Conservation (phyloP, 2,888 invertebrate genomes). For the Sarcophaga carnaria region DNA sequence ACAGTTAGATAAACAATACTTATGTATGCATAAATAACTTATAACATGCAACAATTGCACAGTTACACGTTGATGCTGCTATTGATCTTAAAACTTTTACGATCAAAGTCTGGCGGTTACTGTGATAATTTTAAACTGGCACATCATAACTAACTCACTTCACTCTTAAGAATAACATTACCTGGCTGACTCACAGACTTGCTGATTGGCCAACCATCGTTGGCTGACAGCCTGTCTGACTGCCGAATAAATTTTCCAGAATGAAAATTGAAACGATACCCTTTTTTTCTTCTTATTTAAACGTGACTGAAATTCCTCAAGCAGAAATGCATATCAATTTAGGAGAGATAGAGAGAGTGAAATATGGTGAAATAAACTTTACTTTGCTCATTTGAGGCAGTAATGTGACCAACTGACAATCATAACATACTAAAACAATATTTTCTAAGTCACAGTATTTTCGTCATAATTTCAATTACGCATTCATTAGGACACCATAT, state of each 20-base stretch:
- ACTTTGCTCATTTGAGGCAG: neutral
- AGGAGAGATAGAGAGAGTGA: neutral
- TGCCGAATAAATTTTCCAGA: slow-evolving; percentile 22
- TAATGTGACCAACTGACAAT: slow-evolving; percentile 24
- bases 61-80: neutral
- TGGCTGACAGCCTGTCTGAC: neutral
- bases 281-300: slow-evolving; percentile 24
- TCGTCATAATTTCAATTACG: too few relatives aligned
- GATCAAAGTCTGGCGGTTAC: neutral
- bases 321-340: slow-evolving; percentile 56
- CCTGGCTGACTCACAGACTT: neutral
- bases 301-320: slow-evolving; percentile 64
- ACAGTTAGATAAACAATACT: neutral
- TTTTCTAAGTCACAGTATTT: too few relatives aligned
- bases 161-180: neutral
- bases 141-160: slow-evolving; percentile 17
- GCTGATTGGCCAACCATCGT: neutral
- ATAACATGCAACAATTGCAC: neutral
- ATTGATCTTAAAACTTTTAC: neutral
- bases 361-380: too few relatives aligned
- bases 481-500: too few relatives aligned
- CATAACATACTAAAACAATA: too few relatives aligned
- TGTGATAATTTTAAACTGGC: neutral
- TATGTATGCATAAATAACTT: neutral
- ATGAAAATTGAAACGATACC: slow-evolving; percentile 42